A percentile compares a stretch with the other conserved stretches of the same genome.
These are phyloP conservation scores for Malaclemys terrapin DNA, from an alignment of 2,113 vertebrate genomes.

Conservation along the genomic window DNA sequence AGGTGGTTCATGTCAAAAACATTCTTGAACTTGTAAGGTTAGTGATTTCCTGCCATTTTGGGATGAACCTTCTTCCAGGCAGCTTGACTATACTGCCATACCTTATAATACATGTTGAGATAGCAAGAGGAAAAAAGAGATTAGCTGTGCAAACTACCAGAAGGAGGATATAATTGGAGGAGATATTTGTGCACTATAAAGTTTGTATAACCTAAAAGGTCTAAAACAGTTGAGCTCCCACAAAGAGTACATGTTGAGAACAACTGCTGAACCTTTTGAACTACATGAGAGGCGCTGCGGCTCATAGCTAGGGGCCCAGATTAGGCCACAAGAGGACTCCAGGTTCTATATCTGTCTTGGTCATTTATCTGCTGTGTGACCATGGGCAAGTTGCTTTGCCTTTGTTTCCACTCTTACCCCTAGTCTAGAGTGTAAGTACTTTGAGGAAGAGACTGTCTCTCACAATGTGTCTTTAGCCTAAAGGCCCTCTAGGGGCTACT, in stretches of 20 bases:
- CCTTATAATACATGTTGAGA: neutral
- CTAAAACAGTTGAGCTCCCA: neutral
- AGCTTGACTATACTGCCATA: rapidly evolving
- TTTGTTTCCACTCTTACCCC: rapidly evolving
- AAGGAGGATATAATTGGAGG: neutral
- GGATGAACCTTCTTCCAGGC: neutral
- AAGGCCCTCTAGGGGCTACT: neutral
- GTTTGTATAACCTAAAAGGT: neutral
- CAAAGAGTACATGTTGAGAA: rapidly evolving
- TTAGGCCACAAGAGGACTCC: neutral
- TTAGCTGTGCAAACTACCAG: neutral
- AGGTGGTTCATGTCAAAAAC: neutral
- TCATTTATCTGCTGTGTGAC: neutral
- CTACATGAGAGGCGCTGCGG: neutral
- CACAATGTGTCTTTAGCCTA: neutral
- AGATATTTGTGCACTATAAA: neutral
- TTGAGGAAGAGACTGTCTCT: neutral
- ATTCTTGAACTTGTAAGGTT: neutral
- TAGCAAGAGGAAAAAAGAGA: neutral
- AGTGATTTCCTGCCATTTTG: neutral
- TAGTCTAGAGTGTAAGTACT: neutral
- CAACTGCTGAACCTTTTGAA: neutral
- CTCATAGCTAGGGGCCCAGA: neutral
- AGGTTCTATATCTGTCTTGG: neutral
- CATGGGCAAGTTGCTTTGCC: neutral